A percentile compares a stretch with the other conserved stretches of the same genome.
Evolutionary conservation across 1,140 invertebrate species (phyloP).

Genomic region (Geopemphigus sp.): DNA sequence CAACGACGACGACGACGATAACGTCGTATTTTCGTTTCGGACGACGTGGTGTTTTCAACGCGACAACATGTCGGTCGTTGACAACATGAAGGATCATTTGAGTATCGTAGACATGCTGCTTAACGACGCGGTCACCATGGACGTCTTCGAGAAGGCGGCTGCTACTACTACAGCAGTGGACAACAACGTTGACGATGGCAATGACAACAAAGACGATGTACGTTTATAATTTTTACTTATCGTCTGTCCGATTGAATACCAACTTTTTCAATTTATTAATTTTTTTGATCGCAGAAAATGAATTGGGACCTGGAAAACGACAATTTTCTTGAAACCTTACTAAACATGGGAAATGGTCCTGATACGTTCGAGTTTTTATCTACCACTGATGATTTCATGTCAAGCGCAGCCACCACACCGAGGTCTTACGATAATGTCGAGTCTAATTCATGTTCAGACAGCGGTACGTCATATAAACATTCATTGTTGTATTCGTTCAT

Average conservation of each 20-base stretch:
- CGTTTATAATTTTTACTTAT: no score
- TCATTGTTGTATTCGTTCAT: not conserved
- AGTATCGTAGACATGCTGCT: constrained; percentile 43
- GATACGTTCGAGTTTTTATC: constrained; percentile 43
- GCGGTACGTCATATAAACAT: constrained; percentile 51
- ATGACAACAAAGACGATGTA: no score
- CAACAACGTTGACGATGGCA: not conserved
- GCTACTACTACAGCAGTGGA: not conserved
- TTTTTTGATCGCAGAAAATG: constrained; percentile 6
- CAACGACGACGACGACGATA: no score
- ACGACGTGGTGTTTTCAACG: no score
- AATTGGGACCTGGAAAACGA: constrained; percentile 51
- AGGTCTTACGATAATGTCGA: constrained; percentile 43
- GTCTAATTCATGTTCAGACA: constrained; percentile 52
- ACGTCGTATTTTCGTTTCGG: not conserved
- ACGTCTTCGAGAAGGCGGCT: not conserved
- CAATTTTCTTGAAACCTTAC: constrained; percentile 52
- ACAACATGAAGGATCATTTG: not conserved
- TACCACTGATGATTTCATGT: constrained; percentile 16
- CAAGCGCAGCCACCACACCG: constrained; percentile 21
- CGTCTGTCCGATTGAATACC: no score
- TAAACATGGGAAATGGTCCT: constrained; percentile 49
- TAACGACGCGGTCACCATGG: constrained; percentile 11
- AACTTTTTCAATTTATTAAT: not conserved
- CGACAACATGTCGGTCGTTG: not conserved